phyloP scores from a whole-genome alignment of 1,140 invertebrate species.

The Aphelenchoides fujianensis region DNA sequence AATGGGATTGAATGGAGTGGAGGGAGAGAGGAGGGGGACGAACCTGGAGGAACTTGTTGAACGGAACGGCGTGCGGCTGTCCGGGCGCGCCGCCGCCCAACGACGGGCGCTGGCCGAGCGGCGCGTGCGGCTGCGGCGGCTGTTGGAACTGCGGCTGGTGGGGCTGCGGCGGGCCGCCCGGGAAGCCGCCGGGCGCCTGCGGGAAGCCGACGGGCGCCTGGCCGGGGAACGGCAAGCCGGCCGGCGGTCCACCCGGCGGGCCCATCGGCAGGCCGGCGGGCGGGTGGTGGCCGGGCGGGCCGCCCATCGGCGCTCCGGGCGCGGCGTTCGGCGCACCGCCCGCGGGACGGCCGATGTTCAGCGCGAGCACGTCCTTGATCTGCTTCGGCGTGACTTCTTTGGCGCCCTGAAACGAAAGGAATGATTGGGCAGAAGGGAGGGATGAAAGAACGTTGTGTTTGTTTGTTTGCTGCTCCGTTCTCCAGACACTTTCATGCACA shows the following conservation, averaged over 20 bases:
- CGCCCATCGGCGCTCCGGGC: slow-evolving; percentile 42
- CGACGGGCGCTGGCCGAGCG: neutral
- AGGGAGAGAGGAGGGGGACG: slow-evolving; percentile 50
- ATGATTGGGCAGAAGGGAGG: too few species aligned
- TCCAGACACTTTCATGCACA: too few species aligned
- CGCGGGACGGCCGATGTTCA: slow-evolving; percentile 52
- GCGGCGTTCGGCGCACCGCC: slow-evolving; percentile 58
- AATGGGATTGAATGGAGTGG: too few species aligned
- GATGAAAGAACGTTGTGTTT: too few species aligned
- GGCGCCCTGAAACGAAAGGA: slow-evolving; percentile 81
- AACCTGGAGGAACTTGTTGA: slow-evolving; percentile 68
- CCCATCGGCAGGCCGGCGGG: slow-evolving; percentile 27
- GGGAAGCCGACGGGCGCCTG: slow-evolving; percentile 55
- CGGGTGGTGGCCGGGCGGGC: slow-evolving; percentile 28
- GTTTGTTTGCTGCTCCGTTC: too few species aligned
- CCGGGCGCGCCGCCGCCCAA: slow-evolving; percentile 25
- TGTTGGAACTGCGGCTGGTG: neutral
- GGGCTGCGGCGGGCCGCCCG: slow-evolving; percentile 67
- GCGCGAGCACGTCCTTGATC: slow-evolving; percentile 71
- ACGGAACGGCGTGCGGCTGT: slow-evolving; percentile 49
- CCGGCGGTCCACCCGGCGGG: slow-evolving; percentile 64
- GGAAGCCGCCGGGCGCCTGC: slow-evolving; percentile 61
- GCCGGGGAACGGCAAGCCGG: slow-evolving; percentile 67
- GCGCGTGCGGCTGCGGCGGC: neutral
- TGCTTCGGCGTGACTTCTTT: slow-evolving; percentile 95